Evolutionary conservation across 2,888 invertebrate genomes (phyloP), one percentile per base, ranked within the genome.

Genomic region (Hydrotaea diabolus): DNA sequence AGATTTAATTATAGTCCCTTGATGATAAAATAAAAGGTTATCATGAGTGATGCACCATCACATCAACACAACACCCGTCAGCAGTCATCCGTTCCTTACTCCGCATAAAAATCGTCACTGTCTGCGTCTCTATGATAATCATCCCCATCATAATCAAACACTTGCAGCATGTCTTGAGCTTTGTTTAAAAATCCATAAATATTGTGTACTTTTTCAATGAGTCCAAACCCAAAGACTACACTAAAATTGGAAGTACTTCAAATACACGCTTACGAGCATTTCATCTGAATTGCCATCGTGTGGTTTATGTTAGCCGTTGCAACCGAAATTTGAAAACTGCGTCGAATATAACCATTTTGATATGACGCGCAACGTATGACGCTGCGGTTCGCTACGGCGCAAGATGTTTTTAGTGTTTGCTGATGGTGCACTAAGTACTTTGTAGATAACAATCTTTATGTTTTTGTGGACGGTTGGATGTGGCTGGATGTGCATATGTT

Each of bases 131-230:
- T 13, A 57, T 23, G 1, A 49, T 26, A 13, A 59, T 59, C 15
- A 59, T 59, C 26, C 2, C 15, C 13, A 57, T 57, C 3, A 57
- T 57, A 9, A 57, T 19, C 19, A 57, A 31, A 31, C 7, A 31
- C 31, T 31, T 31, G 19, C 5, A 53, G n/a, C 21, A 55, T 59
- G 59, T 11, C 23, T 57, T 21, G 26, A 23, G 59, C 26, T 59
- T 23, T 59, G 59, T 59, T 59, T 59, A 59, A 15, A 59, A 59
- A 23, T 26, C 59, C 59, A 59, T 59, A 59, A 23, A 59, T 59
- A 59, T 59, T 55, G 3, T 55, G 21, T 21, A 21, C 5, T 21
- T 55, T 55, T 21, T 21, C 21, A n/a, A 15, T 19, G 3, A 8
- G 21, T 55, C 23, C 23, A 59, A 59, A 59, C 15, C 13, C 5